Base-by-base conservation (phyloP, 2,888 invertebrate species). In the Hedya salicella region DNA sequence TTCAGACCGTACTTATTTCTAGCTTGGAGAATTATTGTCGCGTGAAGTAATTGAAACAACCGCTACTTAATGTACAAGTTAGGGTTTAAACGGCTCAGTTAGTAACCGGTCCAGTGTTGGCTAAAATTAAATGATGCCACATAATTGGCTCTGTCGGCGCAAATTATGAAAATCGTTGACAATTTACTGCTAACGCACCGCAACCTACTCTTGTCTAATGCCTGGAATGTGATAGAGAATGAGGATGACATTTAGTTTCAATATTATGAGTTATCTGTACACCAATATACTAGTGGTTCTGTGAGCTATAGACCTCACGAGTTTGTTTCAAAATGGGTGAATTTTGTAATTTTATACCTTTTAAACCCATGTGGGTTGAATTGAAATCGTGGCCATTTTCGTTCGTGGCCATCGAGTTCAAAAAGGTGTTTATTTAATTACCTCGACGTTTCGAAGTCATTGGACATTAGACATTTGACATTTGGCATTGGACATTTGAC, bases 91-190 rank as follows among this genome's bases (percentile, higher is more conserved):
- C 76, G 63, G 77, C 78, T 83, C 80, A 82, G 83, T 85, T 84
- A 85, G 78, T 70, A 76, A 82, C 81, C 78, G 76, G 82, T 81
- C 74, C 68, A 36, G 63, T 68, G 56, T 62, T 44, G 21, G 46
- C 60, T 65, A 65, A 60, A 65, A 65, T 72, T 68, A 70, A 81
- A 77, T 78, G 79, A 80, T 76, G 74, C 72, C 73, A 75, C 73
- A 76, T 79, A 76, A 78, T 78, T 76, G 74, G 54, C 69, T 68
- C 66, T 59, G 61, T 69, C 48, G 50, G 42, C 44, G 72, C 79
- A 77, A 80, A 80, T 85, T 83, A 86, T 82, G 80, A 82, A 83
- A 82, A 85, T 82, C 69, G 76, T 76, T 75, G 73, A 74, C 76
- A 80, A 78, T 81, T 80, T 80, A 78, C 75, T 71, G 73, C 69